These are phyloP conservation scores for Acanthurus tractus DNA, from an alignment of 2,797 vertebrate genomes.

Conservation along the genomic window DNA sequence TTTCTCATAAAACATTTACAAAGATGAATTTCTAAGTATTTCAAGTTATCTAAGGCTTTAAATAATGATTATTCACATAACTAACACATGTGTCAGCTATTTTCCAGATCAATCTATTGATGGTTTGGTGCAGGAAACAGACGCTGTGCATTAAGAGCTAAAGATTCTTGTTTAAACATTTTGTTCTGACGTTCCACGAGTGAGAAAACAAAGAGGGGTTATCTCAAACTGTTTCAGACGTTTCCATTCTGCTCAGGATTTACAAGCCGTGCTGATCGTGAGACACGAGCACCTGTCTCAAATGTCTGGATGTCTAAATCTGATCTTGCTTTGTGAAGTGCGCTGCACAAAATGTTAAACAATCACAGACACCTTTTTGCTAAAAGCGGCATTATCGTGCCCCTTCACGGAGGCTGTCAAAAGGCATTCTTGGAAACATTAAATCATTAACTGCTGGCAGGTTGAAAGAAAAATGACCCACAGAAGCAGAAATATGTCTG, in stretches of 20 bases:
- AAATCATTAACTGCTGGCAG: neutral
- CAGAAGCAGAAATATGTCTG: neutral
- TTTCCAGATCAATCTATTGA: neutral
- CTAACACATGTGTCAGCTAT: neutral
- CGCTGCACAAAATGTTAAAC: neutral
- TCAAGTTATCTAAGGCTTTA: neutral
- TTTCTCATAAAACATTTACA: neutral
- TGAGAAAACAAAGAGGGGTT: neutral
- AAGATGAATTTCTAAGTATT: neutral
- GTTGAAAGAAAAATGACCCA: neutral
- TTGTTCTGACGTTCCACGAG: neutral
- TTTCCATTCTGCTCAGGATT: neutral
- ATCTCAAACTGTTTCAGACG: neutral
- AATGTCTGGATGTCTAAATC: neutral
- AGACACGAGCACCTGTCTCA: neutral
- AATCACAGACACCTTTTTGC: neutral
- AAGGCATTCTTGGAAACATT: constrained; percentile 3
- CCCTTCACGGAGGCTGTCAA: neutral
- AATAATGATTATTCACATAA: neutral
- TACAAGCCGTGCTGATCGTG: neutral
- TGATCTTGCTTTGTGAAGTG: neutral
- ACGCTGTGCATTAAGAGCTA: neutral
- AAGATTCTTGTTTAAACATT: neutral
- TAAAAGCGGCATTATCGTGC: no score
- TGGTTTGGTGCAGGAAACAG: neutral